A percentile compares a stretch with the other conserved stretches of the same genome.
These are phyloP conservation scores for Sepioteuthis lessoniana DNA, from an alignment of 2,888 invertebrate genomes.

Conservation along the genomic window DNA sequence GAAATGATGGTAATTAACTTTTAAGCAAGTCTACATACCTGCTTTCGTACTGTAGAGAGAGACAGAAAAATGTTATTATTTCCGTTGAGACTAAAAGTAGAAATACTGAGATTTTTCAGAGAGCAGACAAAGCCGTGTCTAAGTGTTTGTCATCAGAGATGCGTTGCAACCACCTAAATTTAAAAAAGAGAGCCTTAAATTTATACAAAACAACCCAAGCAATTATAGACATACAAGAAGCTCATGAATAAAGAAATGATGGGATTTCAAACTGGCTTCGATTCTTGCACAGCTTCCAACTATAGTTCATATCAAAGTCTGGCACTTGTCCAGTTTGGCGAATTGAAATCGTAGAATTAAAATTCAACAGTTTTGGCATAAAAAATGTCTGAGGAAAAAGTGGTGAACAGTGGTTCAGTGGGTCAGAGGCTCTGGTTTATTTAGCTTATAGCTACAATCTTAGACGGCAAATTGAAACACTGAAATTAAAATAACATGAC, in stretches of 20 bases:
- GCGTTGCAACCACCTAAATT: too few relatives aligned
- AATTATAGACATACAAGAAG: neutral
- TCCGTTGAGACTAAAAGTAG: too few relatives aligned
- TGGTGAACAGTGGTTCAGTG: neutral
- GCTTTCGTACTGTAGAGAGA: too few relatives aligned
- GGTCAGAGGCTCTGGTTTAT: neutral
- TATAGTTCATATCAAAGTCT: neutral
- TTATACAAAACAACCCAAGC: neutral
- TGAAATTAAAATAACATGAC: neutral
- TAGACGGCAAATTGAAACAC: neutral
- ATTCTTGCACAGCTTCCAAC: neutral
- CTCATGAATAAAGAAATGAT: constrained; percentile 4
- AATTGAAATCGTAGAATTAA: neutral
- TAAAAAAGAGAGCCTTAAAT: too few relatives aligned
- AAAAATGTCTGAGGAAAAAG: neutral
- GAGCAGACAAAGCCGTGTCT: too few relatives aligned
- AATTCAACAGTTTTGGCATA: neutral
- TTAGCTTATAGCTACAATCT: too few relatives aligned
- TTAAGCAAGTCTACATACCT: too few relatives aligned
- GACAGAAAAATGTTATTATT: too few relatives aligned
- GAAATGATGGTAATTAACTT: too few relatives aligned
- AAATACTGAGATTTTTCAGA: too few relatives aligned
- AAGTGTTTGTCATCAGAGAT: too few relatives aligned
- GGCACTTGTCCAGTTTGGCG: neutral
- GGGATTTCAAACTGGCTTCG: neutral